phyloP scores from a whole-genome alignment of 1,140 invertebrate genomes.

The Tribolium castaneum region DNA sequence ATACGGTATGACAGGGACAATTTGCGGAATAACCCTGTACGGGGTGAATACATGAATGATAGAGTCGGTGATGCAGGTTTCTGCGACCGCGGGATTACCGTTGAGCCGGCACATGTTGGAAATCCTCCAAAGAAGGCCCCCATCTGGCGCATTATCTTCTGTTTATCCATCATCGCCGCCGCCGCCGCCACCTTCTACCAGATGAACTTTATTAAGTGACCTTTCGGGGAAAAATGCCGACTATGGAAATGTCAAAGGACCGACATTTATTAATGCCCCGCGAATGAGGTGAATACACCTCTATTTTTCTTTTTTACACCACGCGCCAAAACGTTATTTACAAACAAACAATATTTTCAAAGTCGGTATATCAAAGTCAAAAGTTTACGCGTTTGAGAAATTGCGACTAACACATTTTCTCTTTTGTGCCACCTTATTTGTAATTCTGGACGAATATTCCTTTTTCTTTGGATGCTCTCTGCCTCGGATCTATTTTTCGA shows the following conservation, averaged over 20 bases:
- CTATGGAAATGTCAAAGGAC: constrained; percentile 31
- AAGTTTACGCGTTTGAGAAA: constrained; percentile 10
- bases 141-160: constrained; percentile 34
- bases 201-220: constrained; percentile 31
- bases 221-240: constrained; percentile 18
- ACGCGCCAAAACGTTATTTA: constrained; percentile 2
- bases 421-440: constrained; percentile 5
- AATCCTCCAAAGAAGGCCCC: constrained; percentile 40
- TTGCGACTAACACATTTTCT: constrained; percentile 15
- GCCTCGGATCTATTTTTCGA: constrained; percentile 8
- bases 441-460: background rate
- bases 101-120: constrained; percentile 44
- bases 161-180: constrained; percentile 27
- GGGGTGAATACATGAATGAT: constrained; percentile 58
- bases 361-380: constrained; percentile 17
- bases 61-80: constrained; percentile 55
- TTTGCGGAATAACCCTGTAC: constrained; percentile 56
- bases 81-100: constrained; percentile 44
- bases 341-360: constrained; percentile 17
- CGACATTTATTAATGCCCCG: constrained; percentile 28
- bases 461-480: background rate
- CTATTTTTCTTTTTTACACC: constrained; percentile 5
- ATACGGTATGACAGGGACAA: constrained; percentile 55
- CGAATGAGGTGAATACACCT: constrained; percentile 5
- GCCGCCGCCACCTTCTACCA: background rate